Conservation (phyloP, 1,140 invertebrate genomes). For the Nomia melanderi region DNA sequence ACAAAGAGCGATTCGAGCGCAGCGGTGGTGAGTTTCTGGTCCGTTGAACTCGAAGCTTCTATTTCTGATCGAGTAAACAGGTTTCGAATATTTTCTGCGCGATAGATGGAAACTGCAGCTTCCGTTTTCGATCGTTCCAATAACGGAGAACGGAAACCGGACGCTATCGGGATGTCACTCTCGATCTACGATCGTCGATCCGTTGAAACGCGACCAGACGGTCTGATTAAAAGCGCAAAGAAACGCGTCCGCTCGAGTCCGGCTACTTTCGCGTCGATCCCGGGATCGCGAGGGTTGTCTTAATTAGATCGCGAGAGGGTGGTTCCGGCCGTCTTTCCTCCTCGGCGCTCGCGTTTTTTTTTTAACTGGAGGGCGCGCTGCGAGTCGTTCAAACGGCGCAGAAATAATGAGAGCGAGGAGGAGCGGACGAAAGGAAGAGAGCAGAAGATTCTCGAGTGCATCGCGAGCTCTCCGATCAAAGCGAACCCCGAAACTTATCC, state of each 20-base stretch:
- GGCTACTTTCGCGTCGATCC: slow-evolving; percentile 4
- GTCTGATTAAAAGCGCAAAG: too few relatives aligned
- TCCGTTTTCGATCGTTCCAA: too few relatives aligned
- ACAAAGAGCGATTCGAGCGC: too few relatives aligned
- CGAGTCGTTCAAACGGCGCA: slow-evolving; percentile 43
- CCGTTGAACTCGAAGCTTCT: too few relatives aligned
- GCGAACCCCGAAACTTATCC: slow-evolving; percentile 24
- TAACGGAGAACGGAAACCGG: too few relatives aligned
- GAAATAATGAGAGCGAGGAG: slow-evolving; percentile 7
- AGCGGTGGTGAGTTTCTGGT: too few relatives aligned
- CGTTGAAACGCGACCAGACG: too few relatives aligned
- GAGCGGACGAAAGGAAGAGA: neutral
- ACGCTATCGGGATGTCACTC: too few relatives aligned
- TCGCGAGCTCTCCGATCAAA: slow-evolving; percentile 28
- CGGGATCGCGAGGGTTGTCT: slow-evolving; percentile 41
- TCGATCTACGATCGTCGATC: too few relatives aligned
- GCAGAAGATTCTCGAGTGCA: slow-evolving; percentile 24
- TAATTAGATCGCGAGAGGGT: slow-evolving; percentile 39
- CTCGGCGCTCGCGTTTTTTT: slow-evolving; percentile 21
- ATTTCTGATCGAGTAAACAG: too few relatives aligned
- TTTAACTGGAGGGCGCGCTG: slow-evolving; percentile 1
- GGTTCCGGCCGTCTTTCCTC: slow-evolving; percentile 2
- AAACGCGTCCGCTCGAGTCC: neutral
- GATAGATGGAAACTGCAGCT: too few relatives aligned
- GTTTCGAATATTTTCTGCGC: too few relatives aligned